Evolutionary conservation across 2,797 vertebrate genomes (phyloP).

Genomic region (Parauchenoglanis punctatus): DNA sequence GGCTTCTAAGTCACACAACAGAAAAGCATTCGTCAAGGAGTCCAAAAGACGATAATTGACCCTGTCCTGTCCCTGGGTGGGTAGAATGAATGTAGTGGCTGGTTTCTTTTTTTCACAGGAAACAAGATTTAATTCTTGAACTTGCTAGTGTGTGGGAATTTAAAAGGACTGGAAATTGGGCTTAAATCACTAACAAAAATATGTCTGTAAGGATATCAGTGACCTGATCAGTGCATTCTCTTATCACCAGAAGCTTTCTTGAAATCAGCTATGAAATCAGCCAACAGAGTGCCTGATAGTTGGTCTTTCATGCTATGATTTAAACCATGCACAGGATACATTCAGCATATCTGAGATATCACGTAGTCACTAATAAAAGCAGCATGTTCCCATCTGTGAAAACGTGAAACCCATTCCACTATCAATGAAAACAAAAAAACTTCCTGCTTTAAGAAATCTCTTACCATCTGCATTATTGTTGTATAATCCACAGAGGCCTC

Average conservation of each 20-base stretch:
- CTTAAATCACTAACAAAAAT: neutral
- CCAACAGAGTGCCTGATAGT: neutral
- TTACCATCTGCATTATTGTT: slow-evolving; percentile 1
- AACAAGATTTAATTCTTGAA: neutral
- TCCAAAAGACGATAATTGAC: neutral
- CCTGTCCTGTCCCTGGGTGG: too few species aligned
- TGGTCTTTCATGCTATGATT: neutral
- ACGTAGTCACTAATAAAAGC: too few species aligned
- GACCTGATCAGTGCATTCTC: neutral
- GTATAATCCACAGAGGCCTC: slow-evolving; percentile 1
- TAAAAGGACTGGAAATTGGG: neutral
- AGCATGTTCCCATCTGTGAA: too few species aligned
- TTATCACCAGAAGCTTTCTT: neutral
- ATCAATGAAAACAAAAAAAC: neutral
- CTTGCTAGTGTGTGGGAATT: neutral
- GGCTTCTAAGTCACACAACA: neutral
- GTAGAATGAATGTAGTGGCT: neutral
- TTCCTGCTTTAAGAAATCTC: too few species aligned
- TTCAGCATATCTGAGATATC: neutral
- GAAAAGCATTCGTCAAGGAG: neutral
- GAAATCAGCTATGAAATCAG: neutral
- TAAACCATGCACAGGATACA: neutral
- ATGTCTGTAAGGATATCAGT: neutral
- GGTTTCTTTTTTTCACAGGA: neutral
- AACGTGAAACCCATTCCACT: neutral